These are phyloP conservation scores for Lottia gigantea DNA, from an alignment of 2,888 invertebrate genomes.

Conservation along the genomic window DNA sequence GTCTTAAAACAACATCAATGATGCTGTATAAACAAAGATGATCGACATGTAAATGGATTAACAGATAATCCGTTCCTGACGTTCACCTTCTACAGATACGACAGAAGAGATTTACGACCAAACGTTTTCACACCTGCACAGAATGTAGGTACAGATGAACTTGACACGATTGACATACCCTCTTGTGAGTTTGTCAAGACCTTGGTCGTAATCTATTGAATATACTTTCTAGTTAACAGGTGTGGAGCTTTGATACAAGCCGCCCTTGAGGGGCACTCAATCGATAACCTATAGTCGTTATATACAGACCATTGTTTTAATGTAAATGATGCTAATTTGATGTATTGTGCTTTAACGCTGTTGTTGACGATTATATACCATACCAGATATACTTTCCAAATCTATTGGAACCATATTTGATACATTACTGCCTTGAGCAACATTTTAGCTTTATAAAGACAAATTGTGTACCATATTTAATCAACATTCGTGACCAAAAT, in stretches of 20 bases:
- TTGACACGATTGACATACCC: not conserved
- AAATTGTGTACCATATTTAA: no score
- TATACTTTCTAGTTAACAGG: not conserved
- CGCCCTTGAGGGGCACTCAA: not conserved
- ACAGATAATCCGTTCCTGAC: conserved; percentile 1
- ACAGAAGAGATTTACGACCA: not conserved
- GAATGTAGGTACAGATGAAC: conserved; percentile 2
- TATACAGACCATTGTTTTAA: conserved; percentile 2
- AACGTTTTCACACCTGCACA: not conserved
- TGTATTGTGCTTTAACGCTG: not conserved
- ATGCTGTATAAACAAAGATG: not conserved
- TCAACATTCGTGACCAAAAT: no score
- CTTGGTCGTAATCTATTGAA: not conserved
- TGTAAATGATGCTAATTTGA: conserved; percentile 1
- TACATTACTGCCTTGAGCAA: no score
- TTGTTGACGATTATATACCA: no score
- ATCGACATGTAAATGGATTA: conserved; percentile 1
- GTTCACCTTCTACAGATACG: not conserved
- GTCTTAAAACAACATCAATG: no score
- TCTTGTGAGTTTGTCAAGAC: not conserved
- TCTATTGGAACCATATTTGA: no score
- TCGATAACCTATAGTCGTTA: not conserved
- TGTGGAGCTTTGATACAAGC: conserved; percentile 3
- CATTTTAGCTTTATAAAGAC: no score
- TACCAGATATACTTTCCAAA: no score